Evolutionary conservation across 2,888 invertebrate genomes (phyloP).

Genomic region (Geotrupes spiniger): DNA sequence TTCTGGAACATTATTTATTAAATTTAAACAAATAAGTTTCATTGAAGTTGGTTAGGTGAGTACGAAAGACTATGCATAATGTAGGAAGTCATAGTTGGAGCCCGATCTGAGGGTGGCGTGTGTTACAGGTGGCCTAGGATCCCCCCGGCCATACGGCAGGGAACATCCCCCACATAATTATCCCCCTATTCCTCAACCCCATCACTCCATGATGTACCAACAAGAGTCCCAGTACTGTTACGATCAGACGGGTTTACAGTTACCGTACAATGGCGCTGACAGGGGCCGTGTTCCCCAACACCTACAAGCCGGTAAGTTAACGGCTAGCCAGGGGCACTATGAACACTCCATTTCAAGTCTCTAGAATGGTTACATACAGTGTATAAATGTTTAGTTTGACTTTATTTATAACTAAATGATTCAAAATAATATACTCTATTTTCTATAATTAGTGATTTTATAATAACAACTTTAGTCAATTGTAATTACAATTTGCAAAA

Average conservation of each 20-base stretch:
- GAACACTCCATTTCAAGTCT: conserved; percentile 27
- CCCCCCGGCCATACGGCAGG: conserved; percentile 56
- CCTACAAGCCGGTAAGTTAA: conserved; percentile 53
- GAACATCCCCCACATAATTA: conserved; percentile 49
- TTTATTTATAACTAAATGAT: no score
- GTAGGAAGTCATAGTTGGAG: conserved; percentile 6
- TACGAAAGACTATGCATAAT: conserved; percentile 6
- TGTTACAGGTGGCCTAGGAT: conserved; percentile 61
- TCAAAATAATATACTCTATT: not conserved
- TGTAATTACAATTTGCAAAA: no score
- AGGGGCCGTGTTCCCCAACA: conserved; percentile 48
- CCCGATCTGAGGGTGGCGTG: conserved; percentile 41
- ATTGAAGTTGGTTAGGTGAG: conserved; percentile 18
- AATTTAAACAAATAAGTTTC: conserved; percentile 16
- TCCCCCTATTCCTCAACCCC: conserved; percentile 53
- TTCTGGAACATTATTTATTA: no score
- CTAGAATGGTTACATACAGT: conserved; percentile 20
- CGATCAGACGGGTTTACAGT: conserved; percentile 55
- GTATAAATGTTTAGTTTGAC: no score
- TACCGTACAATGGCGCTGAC: conserved; percentile 49
- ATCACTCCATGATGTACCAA: conserved; percentile 53
- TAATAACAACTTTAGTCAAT: no score
- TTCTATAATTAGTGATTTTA: not conserved
- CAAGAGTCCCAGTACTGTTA: conserved; percentile 59
- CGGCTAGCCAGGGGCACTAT: conserved; percentile 34